These are phyloP conservation scores for Tetramorium alpestre DNA, from an alignment of 1,140 invertebrate genomes.

Conservation along the genomic window DNA sequence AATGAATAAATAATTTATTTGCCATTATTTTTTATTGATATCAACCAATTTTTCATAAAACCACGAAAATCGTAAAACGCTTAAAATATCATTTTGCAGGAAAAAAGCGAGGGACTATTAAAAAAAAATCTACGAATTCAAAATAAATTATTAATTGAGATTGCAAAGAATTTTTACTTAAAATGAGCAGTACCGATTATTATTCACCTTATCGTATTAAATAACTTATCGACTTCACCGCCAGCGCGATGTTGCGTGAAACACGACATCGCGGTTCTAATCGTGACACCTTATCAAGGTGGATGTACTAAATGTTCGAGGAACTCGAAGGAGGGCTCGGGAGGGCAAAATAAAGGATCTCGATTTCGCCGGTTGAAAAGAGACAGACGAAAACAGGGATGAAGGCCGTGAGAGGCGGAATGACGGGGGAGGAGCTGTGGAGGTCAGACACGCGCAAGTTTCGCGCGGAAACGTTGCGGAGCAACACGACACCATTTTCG, in stretches of 20 bases:
- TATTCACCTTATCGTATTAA: background rate
- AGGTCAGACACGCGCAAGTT: constrained; percentile 80
- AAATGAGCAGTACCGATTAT: background rate
- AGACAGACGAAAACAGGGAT: constrained; percentile 42
- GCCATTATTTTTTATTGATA: background rate
- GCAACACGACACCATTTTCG: constrained; percentile 65
- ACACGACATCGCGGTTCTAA: constrained; percentile 36
- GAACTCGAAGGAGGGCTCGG: constrained; percentile 9
- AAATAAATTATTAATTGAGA: background rate
- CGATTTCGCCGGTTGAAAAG: constrained; percentile 2
- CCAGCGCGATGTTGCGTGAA: constrained; percentile 48
- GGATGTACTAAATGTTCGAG: constrained; percentile 39
- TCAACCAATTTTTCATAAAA: background rate
- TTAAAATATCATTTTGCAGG: background rate
- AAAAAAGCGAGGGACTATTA: background rate
- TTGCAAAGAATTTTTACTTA: background rate
- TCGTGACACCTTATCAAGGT: constrained; percentile 61
- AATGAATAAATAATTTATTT: background rate
- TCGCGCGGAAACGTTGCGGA: constrained; percentile 70
- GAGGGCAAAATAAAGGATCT: constrained; percentile 65
- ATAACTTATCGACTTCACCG: background rate
- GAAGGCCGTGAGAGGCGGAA: background rate
- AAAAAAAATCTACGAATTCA: background rate
- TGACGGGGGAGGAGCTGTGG: constrained; percentile 47
- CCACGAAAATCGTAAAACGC: background rate